These are phyloP conservation scores for Ailuropoda melanoleuca DNA, from an alignment of 2,113 vertebrate species.

Conservation along the genomic window DNA sequence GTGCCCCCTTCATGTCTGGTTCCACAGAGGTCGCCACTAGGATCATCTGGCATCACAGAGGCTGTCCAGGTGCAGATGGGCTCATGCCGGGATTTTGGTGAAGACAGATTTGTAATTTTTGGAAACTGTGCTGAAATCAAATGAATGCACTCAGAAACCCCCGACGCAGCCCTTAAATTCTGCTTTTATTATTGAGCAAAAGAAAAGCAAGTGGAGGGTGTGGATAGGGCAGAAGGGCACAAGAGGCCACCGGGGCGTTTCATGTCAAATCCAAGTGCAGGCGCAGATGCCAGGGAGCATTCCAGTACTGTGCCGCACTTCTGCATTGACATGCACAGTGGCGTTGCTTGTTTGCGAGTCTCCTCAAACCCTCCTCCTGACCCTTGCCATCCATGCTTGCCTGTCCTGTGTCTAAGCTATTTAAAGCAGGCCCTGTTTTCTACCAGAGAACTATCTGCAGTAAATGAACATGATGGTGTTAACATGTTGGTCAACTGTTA, in stretches of 20 bases:
- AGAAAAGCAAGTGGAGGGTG: background rate
- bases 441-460: background rate
- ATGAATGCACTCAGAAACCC: background rate
- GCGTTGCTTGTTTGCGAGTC: background rate
- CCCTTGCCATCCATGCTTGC: background rate
- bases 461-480: background rate
- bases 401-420: background rate
- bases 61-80: background rate
- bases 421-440: background rate
- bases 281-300: background rate
- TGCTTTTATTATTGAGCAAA: background rate
- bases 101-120: background rate
- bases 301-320: fast-evolving
- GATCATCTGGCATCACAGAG: fast-evolving
- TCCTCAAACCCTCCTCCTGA: background rate
- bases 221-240: background rate
- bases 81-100: background rate
- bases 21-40: background rate
- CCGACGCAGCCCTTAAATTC: background rate
- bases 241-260: background rate
- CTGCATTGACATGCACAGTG: background rate
- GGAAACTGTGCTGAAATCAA: background rate
- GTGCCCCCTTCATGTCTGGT: background rate
- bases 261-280: background rate
- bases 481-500: background rate